Evolutionary conservation across 2,888 invertebrate genomes (phyloP).

Genomic region (Miltochrista miniata): DNA sequence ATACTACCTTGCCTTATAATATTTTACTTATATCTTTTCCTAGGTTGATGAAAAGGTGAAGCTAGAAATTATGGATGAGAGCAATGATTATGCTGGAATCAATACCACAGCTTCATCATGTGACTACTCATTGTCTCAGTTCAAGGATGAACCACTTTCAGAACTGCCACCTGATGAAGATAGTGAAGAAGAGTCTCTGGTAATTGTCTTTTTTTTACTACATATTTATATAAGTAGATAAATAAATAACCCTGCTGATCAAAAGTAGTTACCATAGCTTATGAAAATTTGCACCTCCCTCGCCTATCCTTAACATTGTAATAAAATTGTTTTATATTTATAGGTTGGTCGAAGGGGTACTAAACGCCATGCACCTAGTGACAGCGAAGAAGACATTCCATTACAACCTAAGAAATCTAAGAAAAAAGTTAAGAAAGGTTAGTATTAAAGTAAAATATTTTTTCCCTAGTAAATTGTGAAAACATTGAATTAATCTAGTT

Average conservation of each 20-base stretch:
- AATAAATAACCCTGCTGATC: too few relatives aligned
- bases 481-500: background rate
- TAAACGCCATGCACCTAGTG: slow-evolving; percentile 73
- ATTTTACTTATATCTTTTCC: background rate
- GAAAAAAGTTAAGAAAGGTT: slow-evolving; percentile 84
- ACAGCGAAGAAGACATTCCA: slow-evolving; percentile 90
- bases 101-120: slow-evolving; percentile 87
- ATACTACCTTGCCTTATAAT: too few relatives aligned
- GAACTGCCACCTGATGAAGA: slow-evolving; percentile 79
- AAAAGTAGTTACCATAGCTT: too few relatives aligned
- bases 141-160: slow-evolving; percentile 83
- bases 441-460: too few relatives aligned
- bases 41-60: slow-evolving; percentile 72
- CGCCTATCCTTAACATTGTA: too few relatives aligned
- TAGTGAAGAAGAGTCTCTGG: slow-evolving; percentile 91
- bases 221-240: too few relatives aligned
- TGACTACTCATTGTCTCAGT: slow-evolving; percentile 88
- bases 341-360: slow-evolving; percentile 55
- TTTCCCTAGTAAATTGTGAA: too few relatives aligned
- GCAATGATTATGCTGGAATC: slow-evolving; percentile 65
- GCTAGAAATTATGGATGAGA: slow-evolving; percentile 74
- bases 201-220: slow-evolving; percentile 47
- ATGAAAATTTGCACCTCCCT: too few relatives aligned
- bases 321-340: slow-evolving; percentile 10
- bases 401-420: slow-evolving; percentile 88